Base-by-base conservation (phyloP, 2,113 vertebrate species). In the Oryzias javanicus region DNA sequence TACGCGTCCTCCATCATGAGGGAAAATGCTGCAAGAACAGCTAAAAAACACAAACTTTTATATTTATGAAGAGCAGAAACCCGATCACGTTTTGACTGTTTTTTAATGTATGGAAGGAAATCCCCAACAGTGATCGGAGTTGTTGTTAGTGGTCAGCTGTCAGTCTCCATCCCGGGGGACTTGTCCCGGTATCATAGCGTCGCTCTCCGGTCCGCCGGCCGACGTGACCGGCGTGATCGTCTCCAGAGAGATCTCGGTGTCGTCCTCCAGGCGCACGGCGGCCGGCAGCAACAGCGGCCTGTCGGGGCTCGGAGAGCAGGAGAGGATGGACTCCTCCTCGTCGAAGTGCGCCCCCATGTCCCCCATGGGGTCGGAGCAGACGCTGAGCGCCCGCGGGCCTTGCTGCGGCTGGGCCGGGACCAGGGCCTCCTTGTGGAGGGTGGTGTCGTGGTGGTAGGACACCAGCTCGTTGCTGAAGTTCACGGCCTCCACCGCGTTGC, bases 381-480 rank as follows among this genome's bases (percentile, higher is more conserved):
- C 6, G 42, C 46, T 42, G 0, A 74, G 22, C 5, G n/a, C 14
- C 40, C 60, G 47, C 0, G 81, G 83, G 20, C 76, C 73, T 1
- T 66, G 80, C 65, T 67, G 81, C 8, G 64, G 69, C 50, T 74
- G 75, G 1, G 48, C 41, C 0, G 79, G 75, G 6, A 79, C 68
- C 53, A 81, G 20, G 2, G 79, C 70, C 16, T 92, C 90, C 76
- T 90, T 93, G 62, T 91, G 92, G 48, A 87, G 88, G 4, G 92
- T 91, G 1, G 89, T 92, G 62, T 92, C 89, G 0, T 86, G 89
- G 59, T 90, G 90, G 47, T 91, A 92, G 6, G 92, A 93, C 16
- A 88, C 91, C 2, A 91, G 74, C 70, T 94, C 92, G 1, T 91
- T 90, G 69, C 90, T 93, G 53, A 92, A 89, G 76, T 89, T 90